phyloP scores from a whole-genome alignment of 1,140 invertebrate genomes.

The Heterodera carotae region DNA sequence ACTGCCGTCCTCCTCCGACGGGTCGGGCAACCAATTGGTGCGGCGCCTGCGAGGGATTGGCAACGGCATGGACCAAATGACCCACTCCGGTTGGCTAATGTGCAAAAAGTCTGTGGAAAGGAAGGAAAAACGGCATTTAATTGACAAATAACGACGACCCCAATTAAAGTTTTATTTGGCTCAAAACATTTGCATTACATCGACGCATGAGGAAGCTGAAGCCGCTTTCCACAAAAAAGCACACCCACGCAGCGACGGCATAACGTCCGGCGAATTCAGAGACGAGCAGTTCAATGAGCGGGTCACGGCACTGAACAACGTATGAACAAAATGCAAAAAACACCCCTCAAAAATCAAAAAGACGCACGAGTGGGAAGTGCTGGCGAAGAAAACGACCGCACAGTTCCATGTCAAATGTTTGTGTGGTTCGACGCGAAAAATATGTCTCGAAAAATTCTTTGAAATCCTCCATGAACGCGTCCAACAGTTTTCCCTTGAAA shows the following conservation, averaged over 20 bases:
- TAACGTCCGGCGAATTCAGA: conserved; percentile 35
- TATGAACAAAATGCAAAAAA: background rate
- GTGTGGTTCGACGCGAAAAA: background rate
- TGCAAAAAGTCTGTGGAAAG: conserved; percentile 38
- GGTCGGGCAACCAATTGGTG: conserved; percentile 28
- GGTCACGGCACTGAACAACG: conserved; percentile 30
- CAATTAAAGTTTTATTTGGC: no score
- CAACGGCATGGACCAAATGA: conserved; percentile 4
- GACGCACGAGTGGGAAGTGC: conserved; percentile 29
- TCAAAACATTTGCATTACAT: conserved; percentile 18
- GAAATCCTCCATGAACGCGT: conserved; percentile 37
- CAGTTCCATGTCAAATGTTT: conserved; percentile 30
- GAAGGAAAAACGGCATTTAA: conserved; percentile 4
- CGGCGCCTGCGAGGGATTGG: conserved; percentile 22
- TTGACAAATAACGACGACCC: background rate
- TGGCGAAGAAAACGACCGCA: conserved; percentile 28
- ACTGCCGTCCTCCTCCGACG: background rate
- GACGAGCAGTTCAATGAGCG: conserved; percentile 32
- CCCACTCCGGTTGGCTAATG: conserved; percentile 17
- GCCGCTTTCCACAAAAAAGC: conserved; percentile 37
- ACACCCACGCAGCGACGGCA: conserved; percentile 32
- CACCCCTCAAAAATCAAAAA: background rate
- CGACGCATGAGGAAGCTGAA: conserved; percentile 24
- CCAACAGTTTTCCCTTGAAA: conserved; percentile 30
- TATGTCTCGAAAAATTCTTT: conserved; percentile 18